Evolutionary conservation across 2,888 invertebrate species (phyloP), one percentile per base, ranked within the genome.

Genomic region (Drosophila aldrichi): DNA sequence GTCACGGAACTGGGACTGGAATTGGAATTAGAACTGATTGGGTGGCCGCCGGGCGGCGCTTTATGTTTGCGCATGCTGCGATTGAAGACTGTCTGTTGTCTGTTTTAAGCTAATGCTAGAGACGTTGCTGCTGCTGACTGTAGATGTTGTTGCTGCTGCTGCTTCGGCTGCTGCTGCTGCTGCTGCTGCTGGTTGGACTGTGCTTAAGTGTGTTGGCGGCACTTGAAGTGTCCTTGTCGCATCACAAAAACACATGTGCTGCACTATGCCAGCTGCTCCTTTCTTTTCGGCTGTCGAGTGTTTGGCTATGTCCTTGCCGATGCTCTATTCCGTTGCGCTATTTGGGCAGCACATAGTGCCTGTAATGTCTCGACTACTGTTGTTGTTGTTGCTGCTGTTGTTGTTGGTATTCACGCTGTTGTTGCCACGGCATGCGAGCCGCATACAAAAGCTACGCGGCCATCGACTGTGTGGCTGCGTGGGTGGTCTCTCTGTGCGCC

Each of bases 21-120:
- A 54, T 22, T 54, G 44, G 73, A 29, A 72, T 40, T 72, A 41
- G 51, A 32, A 44, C 57, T 60, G 70, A 57, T 60, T 41, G 69
- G 46, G 34, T 74, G 67, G 83, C 78, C 76, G 84, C 83, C 75
- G 79, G 72, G 73, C 88, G 88, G 78, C 78, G 78, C 63, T 82
- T 91, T 90, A 67, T 89, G 89, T 74, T 90, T 88, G 73, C 88
- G 90, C 91, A 90, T 90, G 79, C 82, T 90, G 82, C 74, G 70
- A 70, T 72, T 77, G 70, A 73, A 66, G 70, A 76, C 61, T 77
- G 29, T 49, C 48, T 49, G 49, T 67, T 49, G 58, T 57, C 72
- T 74, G 64, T 67, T 71, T 68, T 70, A 84, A 73, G 69, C 84
- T 61, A 55, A 66, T 69, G 51, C 58, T 55, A 43, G 63, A 54